Conservation (phyloP, 2,797 vertebrate genomes). For the Pagetopsis macropterus region DNA sequence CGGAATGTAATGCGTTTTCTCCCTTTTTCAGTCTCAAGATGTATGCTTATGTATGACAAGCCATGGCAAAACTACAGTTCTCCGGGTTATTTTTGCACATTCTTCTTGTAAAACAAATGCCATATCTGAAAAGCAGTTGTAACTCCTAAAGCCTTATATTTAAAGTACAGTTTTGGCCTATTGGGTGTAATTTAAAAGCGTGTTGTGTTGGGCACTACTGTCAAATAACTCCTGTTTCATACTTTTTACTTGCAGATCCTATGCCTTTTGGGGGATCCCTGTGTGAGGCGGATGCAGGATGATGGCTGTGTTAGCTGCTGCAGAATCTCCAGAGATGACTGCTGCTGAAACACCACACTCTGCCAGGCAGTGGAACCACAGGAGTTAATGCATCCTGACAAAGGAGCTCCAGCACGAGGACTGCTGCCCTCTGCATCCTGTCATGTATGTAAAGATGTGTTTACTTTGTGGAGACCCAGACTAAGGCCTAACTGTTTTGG, state of each 20-base stretch:
- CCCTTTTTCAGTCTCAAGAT: background rate
- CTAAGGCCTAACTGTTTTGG: background rate
- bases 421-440: background rate
- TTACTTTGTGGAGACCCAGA: rapidly evolving
- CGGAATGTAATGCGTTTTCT: background rate
- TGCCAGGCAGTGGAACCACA: background rate
- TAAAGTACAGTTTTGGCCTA: background rate
- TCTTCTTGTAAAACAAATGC: no score
- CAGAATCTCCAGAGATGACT: background rate
- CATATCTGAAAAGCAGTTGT: no score
- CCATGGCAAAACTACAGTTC: no score
- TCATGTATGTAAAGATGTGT: background rate
- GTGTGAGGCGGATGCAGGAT: constrained; percentile 45
- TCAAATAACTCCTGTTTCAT: background rate
- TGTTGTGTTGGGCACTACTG: background rate
- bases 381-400: background rate
- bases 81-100: no score
- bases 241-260: background rate
- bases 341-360: background rate
- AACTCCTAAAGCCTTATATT: background rate
- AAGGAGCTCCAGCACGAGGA: background rate
- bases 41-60: background rate
- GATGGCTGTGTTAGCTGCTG: constrained; percentile 11
- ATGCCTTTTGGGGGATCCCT: background rate
- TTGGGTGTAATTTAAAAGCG: background rate